phyloP scores from a whole-genome alignment of 1,140 invertebrate species.

The Harlomillsia oculata region DNA sequence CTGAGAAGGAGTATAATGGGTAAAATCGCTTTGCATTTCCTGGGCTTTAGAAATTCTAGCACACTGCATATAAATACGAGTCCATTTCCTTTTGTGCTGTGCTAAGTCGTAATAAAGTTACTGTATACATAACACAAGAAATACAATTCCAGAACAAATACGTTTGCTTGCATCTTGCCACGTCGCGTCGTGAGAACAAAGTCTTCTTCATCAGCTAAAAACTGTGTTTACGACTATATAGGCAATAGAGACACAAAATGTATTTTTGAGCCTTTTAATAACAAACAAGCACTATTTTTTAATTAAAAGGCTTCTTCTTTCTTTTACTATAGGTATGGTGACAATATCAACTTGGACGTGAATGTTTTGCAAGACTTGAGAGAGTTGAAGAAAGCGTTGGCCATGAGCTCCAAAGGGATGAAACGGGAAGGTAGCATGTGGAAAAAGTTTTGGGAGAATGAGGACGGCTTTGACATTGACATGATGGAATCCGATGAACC shows the following conservation, averaged over 20 bases:
- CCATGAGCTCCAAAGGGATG: slow-evolving; percentile 27
- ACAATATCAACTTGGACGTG: slow-evolving; percentile 43
- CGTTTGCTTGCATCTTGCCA: no score
- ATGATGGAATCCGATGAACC: slow-evolving; percentile 31
- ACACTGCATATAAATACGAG: no score
- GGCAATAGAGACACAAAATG: background rate
- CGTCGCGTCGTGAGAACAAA: no score
- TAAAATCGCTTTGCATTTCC: no score
- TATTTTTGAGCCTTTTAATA: background rate
- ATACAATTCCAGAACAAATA: no score
- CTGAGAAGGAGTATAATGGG: no score
- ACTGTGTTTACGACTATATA: no score
- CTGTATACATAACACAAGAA: no score
- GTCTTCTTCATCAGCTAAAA: no score
- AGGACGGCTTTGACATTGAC: slow-evolving; percentile 32
- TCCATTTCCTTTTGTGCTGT: no score
- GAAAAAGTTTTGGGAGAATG: slow-evolving; percentile 35
- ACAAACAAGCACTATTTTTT: slow-evolving; percentile 5
- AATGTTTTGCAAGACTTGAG: slow-evolving; percentile 43
- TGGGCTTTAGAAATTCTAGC: no score
- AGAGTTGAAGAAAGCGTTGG: slow-evolving; percentile 37
- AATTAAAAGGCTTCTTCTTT: background rate
- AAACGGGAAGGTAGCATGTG: slow-evolving; percentile 35
- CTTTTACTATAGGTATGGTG: slow-evolving; percentile 41
- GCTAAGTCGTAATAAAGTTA: no score